Percentiles rank a stretch among this genome's conserved stretches.
phyloP scores from a whole-genome alignment of 2,888 invertebrate species.

The Orthosia incerta region DNA sequence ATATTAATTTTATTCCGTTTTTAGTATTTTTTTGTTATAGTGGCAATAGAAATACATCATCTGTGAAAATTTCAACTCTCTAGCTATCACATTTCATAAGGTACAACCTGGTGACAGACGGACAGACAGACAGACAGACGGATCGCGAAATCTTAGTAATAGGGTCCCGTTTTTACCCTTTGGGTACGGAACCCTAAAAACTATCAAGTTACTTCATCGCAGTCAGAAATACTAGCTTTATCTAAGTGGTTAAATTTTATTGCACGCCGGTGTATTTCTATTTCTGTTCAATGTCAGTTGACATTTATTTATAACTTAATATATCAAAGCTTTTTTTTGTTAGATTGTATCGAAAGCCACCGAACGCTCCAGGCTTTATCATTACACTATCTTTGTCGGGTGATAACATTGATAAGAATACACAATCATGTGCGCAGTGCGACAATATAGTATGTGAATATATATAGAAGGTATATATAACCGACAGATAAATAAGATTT shows the following conservation, averaged over 20 bases:
- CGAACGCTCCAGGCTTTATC: constrained; percentile 56
- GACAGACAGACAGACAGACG: no score
- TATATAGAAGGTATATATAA: neutral
- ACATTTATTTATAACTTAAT: constrained; percentile 34
- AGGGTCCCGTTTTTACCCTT: no score
- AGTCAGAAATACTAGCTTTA: constrained; percentile 5
- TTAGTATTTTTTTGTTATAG: no score
- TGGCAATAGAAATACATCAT: no score
- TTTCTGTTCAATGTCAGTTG: constrained; percentile 24
- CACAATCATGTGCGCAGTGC: constrained; percentile 30
- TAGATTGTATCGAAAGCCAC: constrained; percentile 20
- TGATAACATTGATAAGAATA: constrained; percentile 60
- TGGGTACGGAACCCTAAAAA: no score
- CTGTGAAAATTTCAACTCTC: no score
- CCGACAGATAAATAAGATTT: constrained; percentile 4
- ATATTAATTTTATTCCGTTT: no score
- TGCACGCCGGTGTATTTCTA: constrained; percentile 16
- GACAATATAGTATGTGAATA: neutral
- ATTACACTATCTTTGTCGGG: constrained; percentile 46
- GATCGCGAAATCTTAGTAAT: no score
- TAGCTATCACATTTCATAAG: no score
- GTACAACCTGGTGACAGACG: no score
- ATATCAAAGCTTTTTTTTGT: constrained; percentile 42
- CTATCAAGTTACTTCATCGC: neutral
- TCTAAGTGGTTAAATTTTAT: neutral